Percentiles rank a stretch among this genome's conserved stretches.
phyloP scores from a whole-genome alignment of 2,113 vertebrate genomes.

The Myotis brandtii region DNA sequence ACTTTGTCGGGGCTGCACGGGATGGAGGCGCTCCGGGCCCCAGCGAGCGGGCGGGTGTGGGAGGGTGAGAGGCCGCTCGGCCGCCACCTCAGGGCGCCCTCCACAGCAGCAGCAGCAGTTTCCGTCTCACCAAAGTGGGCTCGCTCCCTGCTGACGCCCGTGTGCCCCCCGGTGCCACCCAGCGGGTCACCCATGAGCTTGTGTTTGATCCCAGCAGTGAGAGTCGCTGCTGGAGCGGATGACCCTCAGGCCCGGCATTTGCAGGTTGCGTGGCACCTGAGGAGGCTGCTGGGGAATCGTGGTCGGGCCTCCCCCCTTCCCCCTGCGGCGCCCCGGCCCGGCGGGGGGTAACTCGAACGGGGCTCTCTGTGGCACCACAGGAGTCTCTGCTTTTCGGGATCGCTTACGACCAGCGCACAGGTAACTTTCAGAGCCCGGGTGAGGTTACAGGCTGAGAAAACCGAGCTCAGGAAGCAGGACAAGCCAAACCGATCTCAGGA shows the following conservation, averaged over 20 bases:
- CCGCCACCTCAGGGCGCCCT: not conserved
- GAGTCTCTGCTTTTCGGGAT: slow-evolving; percentile 71
- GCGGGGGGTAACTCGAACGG: slow-evolving; percentile 64
- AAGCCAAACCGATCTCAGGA: not conserved
- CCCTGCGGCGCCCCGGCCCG: not conserved
- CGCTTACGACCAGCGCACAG: slow-evolving; percentile 64
- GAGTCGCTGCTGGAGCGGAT: not conserved
- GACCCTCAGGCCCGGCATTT: not conserved
- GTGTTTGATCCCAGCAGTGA: not conserved
- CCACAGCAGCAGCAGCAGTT: not conserved
- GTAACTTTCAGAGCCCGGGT: slow-evolving; percentile 73
- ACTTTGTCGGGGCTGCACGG: not conserved
- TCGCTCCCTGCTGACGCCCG: not conserved
- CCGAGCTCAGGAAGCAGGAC: slow-evolving; percentile 55
- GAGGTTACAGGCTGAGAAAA: slow-evolving; percentile 75
- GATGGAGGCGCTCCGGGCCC: not conserved
- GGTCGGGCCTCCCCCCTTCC: not conserved
- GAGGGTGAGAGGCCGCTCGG: not conserved
- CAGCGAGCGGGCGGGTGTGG: no score
- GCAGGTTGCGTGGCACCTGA: not conserved
- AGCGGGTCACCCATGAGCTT: not conserved
- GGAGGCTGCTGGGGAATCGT: not conserved
- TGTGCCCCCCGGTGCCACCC: not conserved
- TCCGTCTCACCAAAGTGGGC: not conserved
- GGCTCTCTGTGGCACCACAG: not conserved